Conservation (phyloP, 2,888 invertebrate species). For the Suillia variegata region DNA sequence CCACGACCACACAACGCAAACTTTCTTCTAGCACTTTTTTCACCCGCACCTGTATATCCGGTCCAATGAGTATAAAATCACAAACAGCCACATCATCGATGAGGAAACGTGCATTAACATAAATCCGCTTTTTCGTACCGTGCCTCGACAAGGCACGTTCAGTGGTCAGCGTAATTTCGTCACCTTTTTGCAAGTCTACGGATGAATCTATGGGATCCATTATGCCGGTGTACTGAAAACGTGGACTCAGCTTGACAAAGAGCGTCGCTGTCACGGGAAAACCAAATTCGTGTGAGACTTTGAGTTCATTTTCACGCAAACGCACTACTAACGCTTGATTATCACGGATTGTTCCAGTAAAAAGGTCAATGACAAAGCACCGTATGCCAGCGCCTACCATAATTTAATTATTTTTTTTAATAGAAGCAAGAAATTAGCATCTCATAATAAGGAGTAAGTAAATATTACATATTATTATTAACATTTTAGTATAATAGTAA, state of each 20-base stretch:
- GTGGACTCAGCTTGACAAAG: constrained; percentile 46
- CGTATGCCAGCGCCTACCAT: constrained; percentile 42
- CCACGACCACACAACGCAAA: constrained; percentile 41
- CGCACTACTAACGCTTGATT: constrained; percentile 43
- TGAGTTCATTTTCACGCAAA: constrained; percentile 43
- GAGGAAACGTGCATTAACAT: constrained; percentile 50
- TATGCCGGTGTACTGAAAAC: constrained; percentile 46
- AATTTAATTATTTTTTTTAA: too few species aligned
- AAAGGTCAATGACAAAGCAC: constrained; percentile 49
- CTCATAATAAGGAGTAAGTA: too few species aligned
- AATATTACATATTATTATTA: background rate
- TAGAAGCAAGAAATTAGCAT: too few species aligned
- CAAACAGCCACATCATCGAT: constrained; percentile 37
- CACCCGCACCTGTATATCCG: constrained; percentile 44
- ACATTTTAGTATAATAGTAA: too few species aligned
- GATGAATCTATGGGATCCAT: constrained; percentile 20
- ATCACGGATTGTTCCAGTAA: constrained; percentile 38
- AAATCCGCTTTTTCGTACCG: constrained; percentile 32
- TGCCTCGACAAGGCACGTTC: constrained; percentile 38
- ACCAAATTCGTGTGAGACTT: constrained; percentile 39
- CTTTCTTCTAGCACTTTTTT: constrained; percentile 16
- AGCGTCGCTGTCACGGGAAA: constrained; percentile 47
- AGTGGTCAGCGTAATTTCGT: constrained; percentile 35
- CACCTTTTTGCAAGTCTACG: constrained; percentile 27
- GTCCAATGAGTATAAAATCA: constrained; percentile 50